Conservation (phyloP, 2,113 vertebrate genomes). For the Paratilapia polleni region DNA sequence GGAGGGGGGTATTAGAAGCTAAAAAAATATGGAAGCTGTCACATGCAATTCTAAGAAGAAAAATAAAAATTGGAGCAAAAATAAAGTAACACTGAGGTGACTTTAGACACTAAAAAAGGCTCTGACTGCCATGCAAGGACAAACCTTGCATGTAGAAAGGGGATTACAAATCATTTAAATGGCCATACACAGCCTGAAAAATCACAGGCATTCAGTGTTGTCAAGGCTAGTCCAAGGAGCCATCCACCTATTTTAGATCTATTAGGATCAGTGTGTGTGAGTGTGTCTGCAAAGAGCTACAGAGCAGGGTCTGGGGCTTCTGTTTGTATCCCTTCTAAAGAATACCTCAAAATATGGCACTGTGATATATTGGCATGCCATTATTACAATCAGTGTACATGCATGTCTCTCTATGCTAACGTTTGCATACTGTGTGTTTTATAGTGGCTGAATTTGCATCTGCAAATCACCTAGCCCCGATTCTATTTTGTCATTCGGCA, state of each 20-base stretch:
- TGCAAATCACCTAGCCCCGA: constrained; percentile 18
- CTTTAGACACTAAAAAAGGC: background rate
- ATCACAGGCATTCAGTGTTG: constrained; percentile 11
- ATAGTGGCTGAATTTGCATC: constrained; percentile 33
- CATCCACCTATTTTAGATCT: constrained; percentile 14
- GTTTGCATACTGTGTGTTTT: background rate
- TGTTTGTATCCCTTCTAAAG: background rate
- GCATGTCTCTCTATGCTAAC: constrained; percentile 4
- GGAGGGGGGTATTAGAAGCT: too few relatives aligned
- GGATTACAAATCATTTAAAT: constrained; percentile 33
- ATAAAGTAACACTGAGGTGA: background rate
- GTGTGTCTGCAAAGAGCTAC: constrained; percentile 7
- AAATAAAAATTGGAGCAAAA: background rate
- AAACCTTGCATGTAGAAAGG: background rate
- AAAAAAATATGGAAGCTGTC: background rate
- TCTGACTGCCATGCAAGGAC: background rate
- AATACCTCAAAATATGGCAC: background rate
- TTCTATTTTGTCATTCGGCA: constrained; percentile 4
- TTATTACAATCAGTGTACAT: background rate
- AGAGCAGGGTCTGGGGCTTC: constrained; percentile 3
- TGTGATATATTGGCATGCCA: background rate
- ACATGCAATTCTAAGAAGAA: background rate
- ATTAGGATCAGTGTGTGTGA: constrained; percentile 8
- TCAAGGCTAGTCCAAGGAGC: constrained; percentile 44
- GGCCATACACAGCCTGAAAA: background rate